phyloP scores from a whole-genome alignment of 2,888 invertebrate genomes.

The Miltochrista miniata region DNA sequence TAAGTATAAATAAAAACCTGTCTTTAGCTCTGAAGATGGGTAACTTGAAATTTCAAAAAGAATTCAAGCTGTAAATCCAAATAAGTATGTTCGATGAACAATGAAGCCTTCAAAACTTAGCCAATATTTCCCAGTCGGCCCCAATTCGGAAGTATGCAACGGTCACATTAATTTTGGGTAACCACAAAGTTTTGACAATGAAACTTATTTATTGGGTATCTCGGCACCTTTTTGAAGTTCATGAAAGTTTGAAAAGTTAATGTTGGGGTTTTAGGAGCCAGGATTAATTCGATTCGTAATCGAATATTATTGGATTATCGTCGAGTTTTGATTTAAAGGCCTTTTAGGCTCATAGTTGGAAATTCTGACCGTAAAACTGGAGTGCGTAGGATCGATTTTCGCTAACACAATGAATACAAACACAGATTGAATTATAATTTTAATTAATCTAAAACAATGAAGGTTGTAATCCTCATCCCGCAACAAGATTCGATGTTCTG shows the following conservation, averaged over 20 bases:
- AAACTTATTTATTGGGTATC: slow-evolving; percentile 44
- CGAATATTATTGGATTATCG: neutral
- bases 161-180: slow-evolving; percentile 21
- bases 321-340: neutral
- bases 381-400: no score
- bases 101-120: slow-evolving; percentile 1
- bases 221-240: slow-evolving; percentile 28
- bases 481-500: no score
- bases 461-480: no score
- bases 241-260: slow-evolving; percentile 12
- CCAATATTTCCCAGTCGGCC: slow-evolving; percentile 18
- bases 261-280: neutral
- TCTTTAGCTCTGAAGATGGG: no score
- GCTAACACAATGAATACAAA: no score
- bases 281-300: neutral
- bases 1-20: no score
- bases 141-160: slow-evolving; percentile 5
- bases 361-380: no score
- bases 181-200: slow-evolving; percentile 35
- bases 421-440: no score
- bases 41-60: neutral
- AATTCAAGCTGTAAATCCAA: neutral
- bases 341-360: neutral
- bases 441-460: no score
- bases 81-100: slow-evolving; percentile 5